phyloP scores from a whole-genome alignment of 2,888 invertebrate species.

The Cactoblastis cactorum region DNA sequence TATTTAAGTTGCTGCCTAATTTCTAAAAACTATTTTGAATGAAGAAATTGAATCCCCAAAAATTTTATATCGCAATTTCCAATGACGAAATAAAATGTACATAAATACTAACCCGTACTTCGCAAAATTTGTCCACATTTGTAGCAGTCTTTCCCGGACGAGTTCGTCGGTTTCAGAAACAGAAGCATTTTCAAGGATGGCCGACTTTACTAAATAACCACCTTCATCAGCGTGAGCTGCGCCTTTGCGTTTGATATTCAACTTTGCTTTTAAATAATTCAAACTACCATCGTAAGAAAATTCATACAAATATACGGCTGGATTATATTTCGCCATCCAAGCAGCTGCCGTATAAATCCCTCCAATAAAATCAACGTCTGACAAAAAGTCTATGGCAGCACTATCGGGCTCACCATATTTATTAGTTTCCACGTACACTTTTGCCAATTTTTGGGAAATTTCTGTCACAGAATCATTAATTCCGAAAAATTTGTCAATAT shows the following conservation, averaged over 20 bases:
- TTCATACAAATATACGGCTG: constrained; percentile 78
- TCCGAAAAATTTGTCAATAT: constrained; percentile 46
- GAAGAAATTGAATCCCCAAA: too few species aligned
- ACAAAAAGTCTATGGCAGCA: constrained; percentile 64
- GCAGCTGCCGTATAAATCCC: constrained; percentile 52
- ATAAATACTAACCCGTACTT: constrained; percentile 61
- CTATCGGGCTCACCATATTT: constrained; percentile 48
- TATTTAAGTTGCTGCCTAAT: too few species aligned
- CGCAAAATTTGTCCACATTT: constrained; percentile 83
- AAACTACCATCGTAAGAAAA: constrained; percentile 78
- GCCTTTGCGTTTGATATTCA: constrained; percentile 64
- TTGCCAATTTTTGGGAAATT: constrained; percentile 45
- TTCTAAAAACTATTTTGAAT: too few species aligned
- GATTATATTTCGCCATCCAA: constrained; percentile 48
- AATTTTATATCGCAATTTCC: too few species aligned
- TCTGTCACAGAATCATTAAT: constrained; percentile 35
- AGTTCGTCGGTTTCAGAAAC: constrained; percentile 45
- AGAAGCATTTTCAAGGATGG: constrained; percentile 31
- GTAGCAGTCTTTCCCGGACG: constrained; percentile 65
- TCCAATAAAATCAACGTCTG: constrained; percentile 68
- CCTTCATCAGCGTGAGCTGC: constrained; percentile 81
- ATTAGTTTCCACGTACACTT: constrained; percentile 63
- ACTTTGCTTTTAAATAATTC: constrained; percentile 69
- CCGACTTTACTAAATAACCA: constrained; percentile 74
- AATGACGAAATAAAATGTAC: constrained; percentile 3